Base-by-base conservation (phyloP, 2,797 vertebrate species). In the Etheostoma nigrum region DNA sequence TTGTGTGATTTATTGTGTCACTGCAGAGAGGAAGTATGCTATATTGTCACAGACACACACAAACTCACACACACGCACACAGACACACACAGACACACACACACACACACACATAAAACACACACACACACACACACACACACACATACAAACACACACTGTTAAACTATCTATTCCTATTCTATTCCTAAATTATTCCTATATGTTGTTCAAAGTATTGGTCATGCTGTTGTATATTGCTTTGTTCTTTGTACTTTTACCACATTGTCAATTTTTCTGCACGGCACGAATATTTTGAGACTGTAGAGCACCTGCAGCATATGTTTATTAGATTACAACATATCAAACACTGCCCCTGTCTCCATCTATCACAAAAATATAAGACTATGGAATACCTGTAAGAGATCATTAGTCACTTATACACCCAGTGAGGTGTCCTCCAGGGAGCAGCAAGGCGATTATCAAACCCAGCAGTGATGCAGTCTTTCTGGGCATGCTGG, bases 21-120 rank as follows among this genome's bases (percentile, higher is more conserved):
- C 80, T 79, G 84, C 63, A 79, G 82, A 82, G 79, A 84, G 84
- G 76, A 84, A 78, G 80, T 78, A 55, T 42, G 76, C 68, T 70
- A 53, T 70, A 69, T 69, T 62, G 48, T 27, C 45, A 23, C 77
- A 18, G 40, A 60, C 36, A 48, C 25, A 52, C 73, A 30, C 57
- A 48, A 51, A 52, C 47, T 44, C 67, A 23, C 71, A 54, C 53
- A 59, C 51, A 53, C 52, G 45, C 27, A 54, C 75, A 40, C 73
- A 47, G 51, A 61, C 52, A 45, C 69, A 44, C 72, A 57, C 54
- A 67, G 44, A 58, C 52, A 54, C 77, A 82, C 30, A 62, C 49
- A 72, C 60, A 69, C 55, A 61, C 70, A 66, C 64, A 76, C 67
- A 42, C 40, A 42, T 3, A 42, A 5, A 2, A 30, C 27, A 30